Conservation (phyloP, 2,797 vertebrate genomes). For the Dendrocincla tyrannina region DNA sequence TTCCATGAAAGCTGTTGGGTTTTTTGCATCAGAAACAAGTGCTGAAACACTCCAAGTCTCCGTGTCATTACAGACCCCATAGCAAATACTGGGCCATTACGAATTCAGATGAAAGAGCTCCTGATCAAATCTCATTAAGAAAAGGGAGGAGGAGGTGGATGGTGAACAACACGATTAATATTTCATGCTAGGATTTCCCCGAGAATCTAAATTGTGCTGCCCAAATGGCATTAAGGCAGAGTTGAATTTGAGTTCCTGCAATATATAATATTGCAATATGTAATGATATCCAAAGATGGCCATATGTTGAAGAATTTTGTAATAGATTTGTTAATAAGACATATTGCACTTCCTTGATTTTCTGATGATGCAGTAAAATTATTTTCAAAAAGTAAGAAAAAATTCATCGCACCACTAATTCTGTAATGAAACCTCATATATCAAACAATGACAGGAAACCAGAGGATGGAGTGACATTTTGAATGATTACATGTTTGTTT, state of each 20-base stretch:
- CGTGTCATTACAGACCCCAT: not conserved
- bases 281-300: not conserved
- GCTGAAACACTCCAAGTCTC: not conserved
- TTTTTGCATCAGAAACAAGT: not conserved
- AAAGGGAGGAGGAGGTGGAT: not conserved
- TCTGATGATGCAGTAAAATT: not conserved
- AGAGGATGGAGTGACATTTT: not conserved
- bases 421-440: not conserved
- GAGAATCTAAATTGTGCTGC: not conserved
- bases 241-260: not conserved
- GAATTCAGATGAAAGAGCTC: not conserved
- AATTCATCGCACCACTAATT: not conserved
- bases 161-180: not conserved
- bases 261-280: not conserved
- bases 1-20: not conserved
- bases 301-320: not conserved
- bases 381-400: slow-evolving; percentile 10
- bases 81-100: not conserved
- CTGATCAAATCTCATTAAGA: not conserved
- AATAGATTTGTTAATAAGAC: not conserved
- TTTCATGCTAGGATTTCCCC: not conserved
- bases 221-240: not conserved
- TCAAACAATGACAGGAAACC: not conserved
- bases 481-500: not conserved
- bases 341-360: not conserved